Evolutionary conservation across 2,113 vertebrate genomes (phyloP).

Genomic region (Corythornis vintsioides): DNA sequence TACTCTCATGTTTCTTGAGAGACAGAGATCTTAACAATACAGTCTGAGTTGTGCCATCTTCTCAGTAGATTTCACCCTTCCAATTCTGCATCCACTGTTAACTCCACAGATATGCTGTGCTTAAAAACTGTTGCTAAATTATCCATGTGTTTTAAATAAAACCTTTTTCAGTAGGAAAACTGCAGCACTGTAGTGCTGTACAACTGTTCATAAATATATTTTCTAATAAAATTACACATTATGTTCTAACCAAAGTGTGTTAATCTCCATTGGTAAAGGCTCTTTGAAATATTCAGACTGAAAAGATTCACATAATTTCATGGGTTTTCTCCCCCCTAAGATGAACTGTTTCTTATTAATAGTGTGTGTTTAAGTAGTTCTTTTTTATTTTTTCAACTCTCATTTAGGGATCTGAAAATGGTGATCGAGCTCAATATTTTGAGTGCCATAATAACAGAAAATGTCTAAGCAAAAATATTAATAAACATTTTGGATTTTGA

Average conservation of each 20-base stretch:
- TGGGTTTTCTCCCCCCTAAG: accelerated
- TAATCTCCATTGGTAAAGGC: neutral
- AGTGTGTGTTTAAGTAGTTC: neutral
- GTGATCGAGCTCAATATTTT: neutral
- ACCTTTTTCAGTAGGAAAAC: neutral
- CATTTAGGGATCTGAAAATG: neutral
- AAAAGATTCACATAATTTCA: neutral
- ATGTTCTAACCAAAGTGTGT: neutral
- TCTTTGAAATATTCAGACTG: neutral
- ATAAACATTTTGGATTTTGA: neutral
- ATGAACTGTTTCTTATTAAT: neutral
- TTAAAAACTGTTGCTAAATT: neutral
- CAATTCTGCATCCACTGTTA: neutral
- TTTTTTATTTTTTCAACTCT: neutral
- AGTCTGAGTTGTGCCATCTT: neutral
- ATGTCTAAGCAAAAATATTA: neutral
- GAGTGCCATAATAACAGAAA: neutral
- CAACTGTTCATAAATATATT: neutral
- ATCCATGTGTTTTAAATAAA: neutral
- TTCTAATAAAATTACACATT: neutral
- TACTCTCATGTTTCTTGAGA: neutral
- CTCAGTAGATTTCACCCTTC: neutral
- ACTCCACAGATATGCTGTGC: accelerated
- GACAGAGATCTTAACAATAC: neutral
- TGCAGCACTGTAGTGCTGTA: neutral